These are phyloP conservation scores for Rachycentron canadum DNA, from an alignment of 2,797 vertebrate species.

Conservation along the genomic window DNA sequence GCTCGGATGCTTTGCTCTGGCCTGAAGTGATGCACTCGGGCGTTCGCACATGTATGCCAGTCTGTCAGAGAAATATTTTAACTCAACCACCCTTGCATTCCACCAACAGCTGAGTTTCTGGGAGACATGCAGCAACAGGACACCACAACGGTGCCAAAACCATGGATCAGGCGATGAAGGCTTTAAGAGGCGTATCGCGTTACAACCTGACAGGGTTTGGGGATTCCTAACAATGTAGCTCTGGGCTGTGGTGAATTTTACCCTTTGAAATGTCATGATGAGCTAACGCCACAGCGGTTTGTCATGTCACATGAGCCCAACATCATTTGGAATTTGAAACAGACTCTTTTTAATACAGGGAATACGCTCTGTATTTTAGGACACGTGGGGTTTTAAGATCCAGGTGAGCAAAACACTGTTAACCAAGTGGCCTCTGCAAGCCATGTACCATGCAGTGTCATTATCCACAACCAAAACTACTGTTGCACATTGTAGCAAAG, in stretches of 20 bases:
- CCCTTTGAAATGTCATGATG: conserved; percentile 43
- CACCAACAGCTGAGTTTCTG: conserved; percentile 77
- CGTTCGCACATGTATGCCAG: conserved; percentile 40
- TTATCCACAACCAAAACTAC: conserved; percentile 10
- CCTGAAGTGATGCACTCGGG: conserved; percentile 8
- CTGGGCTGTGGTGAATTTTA: conserved; percentile 37
- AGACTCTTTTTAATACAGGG: conserved; percentile 3
- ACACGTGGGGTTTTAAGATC: background rate
- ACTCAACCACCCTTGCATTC: conserved; percentile 68
- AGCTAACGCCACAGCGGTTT: conserved; percentile 26
- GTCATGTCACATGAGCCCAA: conserved; percentile 21
- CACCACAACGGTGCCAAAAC: conserved; percentile 47
- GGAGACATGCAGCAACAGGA: conserved; percentile 75
- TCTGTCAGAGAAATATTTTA: conserved; percentile 48
- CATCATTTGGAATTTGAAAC: conserved; percentile 14
- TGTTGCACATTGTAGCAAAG: background rate
- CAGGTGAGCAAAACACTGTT: background rate
- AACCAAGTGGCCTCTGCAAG: background rate
- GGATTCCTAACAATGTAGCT: conserved; percentile 48
- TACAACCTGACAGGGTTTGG: conserved; percentile 62
- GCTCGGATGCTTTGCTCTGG: conserved; percentile 6
- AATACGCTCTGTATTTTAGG: background rate
- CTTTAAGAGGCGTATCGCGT: conserved; percentile 62
- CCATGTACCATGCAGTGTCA: background rate
- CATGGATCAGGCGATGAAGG: conserved; percentile 41